Percentiles rank a stretch among this genome's conserved stretches.
Conservation (phyloP, 2,888 invertebrate genomes). For the Mellilla xanthometata region DNA sequence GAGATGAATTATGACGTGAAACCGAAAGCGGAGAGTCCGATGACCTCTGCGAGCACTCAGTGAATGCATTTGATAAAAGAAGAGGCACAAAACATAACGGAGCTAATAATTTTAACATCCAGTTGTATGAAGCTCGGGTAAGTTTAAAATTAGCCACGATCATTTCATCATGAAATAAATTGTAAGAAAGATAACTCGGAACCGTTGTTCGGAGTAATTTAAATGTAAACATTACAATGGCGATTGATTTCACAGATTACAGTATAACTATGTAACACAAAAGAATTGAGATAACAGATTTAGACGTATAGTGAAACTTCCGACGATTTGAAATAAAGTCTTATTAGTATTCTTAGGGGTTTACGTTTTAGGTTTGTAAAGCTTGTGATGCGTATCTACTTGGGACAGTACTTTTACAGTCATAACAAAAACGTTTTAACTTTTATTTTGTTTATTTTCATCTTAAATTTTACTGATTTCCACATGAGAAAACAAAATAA, state of each 20-base stretch:
- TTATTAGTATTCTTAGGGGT: too few relatives aligned
- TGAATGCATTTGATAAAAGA: background rate
- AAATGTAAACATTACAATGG: conserved; percentile 16
- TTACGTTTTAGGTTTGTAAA: too few relatives aligned
- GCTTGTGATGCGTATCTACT: too few relatives aligned
- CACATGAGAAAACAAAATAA: too few relatives aligned
- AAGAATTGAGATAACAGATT: conserved; percentile 17
- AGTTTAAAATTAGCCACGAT: too few relatives aligned
- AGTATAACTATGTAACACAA: conserved; percentile 17
- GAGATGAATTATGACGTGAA: conserved; percentile 30
- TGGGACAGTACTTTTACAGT: too few relatives aligned
- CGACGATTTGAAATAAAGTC: background rate
- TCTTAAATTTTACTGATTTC: too few relatives aligned
- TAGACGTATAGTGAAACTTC: background rate
- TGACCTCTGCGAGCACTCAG: conserved; percentile 23
- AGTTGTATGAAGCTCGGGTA: too few relatives aligned
- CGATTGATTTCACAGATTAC: conserved; percentile 21
- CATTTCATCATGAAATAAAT: background rate
- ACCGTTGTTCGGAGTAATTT: conserved; percentile 18
- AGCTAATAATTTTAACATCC: too few relatives aligned
- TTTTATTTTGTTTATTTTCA: too few relatives aligned
- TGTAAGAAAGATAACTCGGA: conserved; percentile 14
- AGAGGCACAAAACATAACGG: too few relatives aligned
- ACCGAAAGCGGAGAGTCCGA: conserved; percentile 30
- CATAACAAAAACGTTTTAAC: too few relatives aligned